A percentile compares a stretch with the other conserved stretches of the same genome.
Evolutionary conservation across 2,797 vertebrate species (phyloP).

Genomic region (Ctenosaura bakeri): DNA sequence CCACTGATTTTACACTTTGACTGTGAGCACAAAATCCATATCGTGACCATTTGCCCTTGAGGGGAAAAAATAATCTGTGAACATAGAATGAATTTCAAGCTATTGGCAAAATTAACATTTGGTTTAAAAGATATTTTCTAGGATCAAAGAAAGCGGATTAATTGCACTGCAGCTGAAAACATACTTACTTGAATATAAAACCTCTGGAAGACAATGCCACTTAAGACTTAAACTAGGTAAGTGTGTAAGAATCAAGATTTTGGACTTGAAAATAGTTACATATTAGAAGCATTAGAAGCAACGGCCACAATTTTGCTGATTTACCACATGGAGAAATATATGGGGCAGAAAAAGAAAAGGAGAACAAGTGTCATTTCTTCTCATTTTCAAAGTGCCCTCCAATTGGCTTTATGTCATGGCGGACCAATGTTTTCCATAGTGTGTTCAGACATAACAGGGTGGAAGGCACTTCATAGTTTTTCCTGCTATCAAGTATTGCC

Average conservation of each 20-base stretch:
- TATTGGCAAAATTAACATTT: slow-evolving; percentile 54
- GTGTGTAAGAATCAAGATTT: slow-evolving; percentile 35
- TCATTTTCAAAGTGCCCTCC: slow-evolving; percentile 34
- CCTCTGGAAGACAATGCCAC: not conserved
- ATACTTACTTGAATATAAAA: slow-evolving; percentile 1
- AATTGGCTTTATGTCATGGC: not conserved
- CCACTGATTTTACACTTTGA: slow-evolving; percentile 37
- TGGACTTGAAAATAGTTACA: not conserved
- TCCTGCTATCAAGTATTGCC: not conserved
- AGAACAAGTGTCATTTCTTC: slow-evolving; percentile 37
- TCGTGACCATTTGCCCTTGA: slow-evolving; percentile 44
- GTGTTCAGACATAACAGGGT: not conserved
- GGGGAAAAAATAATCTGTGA: slow-evolving; percentile 46
- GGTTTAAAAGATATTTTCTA: slow-evolving; percentile 44
- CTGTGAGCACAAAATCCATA: slow-evolving; percentile 38
- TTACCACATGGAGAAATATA: slow-evolving; percentile 54
- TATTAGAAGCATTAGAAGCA: slow-evolving; percentile 16
- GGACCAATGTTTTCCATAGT: slow-evolving; percentile 21
- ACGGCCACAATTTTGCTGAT: not conserved
- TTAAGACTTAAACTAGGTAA: slow-evolving; percentile 5
- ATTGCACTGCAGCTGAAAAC: slow-evolving; percentile 14
- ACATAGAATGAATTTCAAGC: slow-evolving; percentile 18
- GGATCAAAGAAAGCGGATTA: slow-evolving; percentile 25
- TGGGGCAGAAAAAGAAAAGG: slow-evolving; percentile 30
- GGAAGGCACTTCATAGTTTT: not conserved